A percentile compares a stretch with the other conserved stretches of the same genome.
These are phyloP conservation scores for Prietella phreatophila DNA, from an alignment of 2,113 vertebrate genomes.

Conservation along the genomic window DNA sequence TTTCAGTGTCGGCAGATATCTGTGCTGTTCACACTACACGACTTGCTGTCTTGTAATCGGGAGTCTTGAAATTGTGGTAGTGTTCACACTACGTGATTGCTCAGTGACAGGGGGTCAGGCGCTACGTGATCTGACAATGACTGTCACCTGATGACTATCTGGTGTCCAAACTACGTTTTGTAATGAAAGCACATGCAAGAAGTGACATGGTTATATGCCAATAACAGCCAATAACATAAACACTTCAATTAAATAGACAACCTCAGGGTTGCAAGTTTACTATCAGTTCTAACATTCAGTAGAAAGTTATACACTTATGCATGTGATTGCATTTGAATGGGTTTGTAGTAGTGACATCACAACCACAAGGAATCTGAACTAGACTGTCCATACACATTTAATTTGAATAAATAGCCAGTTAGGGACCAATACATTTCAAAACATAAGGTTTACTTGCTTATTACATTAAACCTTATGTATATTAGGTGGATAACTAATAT, in stretches of 20 bases:
- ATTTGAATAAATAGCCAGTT: too few relatives aligned
- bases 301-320: background rate
- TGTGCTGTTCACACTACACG: too few relatives aligned
- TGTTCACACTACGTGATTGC: too few relatives aligned
- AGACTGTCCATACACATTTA: background rate
- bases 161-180: too few relatives aligned
- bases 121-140: too few relatives aligned
- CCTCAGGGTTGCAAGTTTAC: background rate
- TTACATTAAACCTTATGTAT: background rate
- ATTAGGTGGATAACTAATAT: background rate
- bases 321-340: background rate
- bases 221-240: background rate
- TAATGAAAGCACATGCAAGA: too few relatives aligned
- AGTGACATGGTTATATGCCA: too few relatives aligned
- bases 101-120: too few relatives aligned
- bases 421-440: background rate
- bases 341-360: background rate
- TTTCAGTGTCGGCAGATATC: too few relatives aligned
- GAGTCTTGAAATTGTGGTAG: too few relatives aligned
- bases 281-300: background rate
- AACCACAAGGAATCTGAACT: background rate
- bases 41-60: too few relatives aligned
- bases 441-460: background rate
- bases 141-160: too few relatives aligned
- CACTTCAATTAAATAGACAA: background rate